Percentiles rank a stretch among this genome's conserved stretches.
Conservation (phyloP, 2,888 invertebrate genomes). For the Cataglyphis altisquamis region DNA sequence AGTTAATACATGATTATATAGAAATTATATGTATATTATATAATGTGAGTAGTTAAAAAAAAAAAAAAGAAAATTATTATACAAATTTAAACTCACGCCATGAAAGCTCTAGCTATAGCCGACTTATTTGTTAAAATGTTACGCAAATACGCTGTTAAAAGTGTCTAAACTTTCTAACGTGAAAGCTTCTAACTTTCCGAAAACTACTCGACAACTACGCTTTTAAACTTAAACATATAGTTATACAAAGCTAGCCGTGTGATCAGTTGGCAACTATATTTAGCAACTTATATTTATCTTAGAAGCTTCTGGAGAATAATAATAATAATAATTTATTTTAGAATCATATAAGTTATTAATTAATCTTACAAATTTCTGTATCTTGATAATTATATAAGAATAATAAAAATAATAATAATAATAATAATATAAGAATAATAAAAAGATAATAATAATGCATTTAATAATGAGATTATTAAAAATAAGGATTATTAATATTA, state of each 20-base stretch:
- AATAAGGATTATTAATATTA: neutral
- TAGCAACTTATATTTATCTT: neutral
- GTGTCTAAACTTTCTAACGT: constrained; percentile 9
- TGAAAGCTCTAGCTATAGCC: neutral
- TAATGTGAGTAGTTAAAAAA: neutral
- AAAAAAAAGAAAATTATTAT: constrained; percentile 17
- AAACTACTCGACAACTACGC: constrained; percentile 17
- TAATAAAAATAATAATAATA: neutral
- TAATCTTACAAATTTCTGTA: neutral
- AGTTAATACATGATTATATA: neutral
- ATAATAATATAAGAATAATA: neutral
- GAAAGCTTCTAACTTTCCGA: constrained; percentile 21
- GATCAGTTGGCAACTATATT: neutral
- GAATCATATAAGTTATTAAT: neutral
- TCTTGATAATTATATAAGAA: constrained; percentile 6
- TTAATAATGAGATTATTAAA: neutral
- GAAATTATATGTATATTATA: neutral
- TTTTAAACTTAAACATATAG: constrained; percentile 27
- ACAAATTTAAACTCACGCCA: constrained; percentile 3
- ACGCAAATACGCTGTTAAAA: constrained; percentile 28
- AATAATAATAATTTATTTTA: neutral
- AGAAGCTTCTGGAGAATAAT: neutral
- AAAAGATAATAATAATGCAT: neutral
- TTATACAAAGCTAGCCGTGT: constrained; percentile 1
- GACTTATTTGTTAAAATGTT: constrained; percentile 29